Evolutionary conservation across 1,140 invertebrate species (phyloP), one percentile per base, ranked within the genome.

Genomic region (Eufriesea mexicana): DNA sequence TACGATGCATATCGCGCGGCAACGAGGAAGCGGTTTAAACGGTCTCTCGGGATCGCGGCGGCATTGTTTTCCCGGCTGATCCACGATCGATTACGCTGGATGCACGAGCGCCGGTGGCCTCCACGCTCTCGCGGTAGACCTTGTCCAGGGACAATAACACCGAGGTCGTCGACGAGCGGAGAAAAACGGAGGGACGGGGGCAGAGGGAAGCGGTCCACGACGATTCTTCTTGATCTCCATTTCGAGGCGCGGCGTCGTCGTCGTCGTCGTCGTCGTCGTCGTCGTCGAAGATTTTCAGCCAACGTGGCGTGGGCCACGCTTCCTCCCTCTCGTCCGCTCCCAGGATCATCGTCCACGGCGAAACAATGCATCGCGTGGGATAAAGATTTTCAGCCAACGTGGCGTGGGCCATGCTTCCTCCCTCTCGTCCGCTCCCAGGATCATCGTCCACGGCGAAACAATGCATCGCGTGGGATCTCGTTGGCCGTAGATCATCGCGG

Each of bases 141-240:
- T 84, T 86, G 68, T 84, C 59, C 59, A 83, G 85, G 91, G 89
- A 91, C 91, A 91, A 92, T 92, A 89, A 90, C 71, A 74, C 86
- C 87, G 70, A 74, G 86, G 67, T 78, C 78, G 79, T 78, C 70
- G 67, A 62, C 72, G 72, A 47, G 20, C 8, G 14, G 18, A 42
- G 45, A 59, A 74, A 25, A 28, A 67, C 20, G 18, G 45, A 7
- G 7, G 35, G 10, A 23, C 9, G 25, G 79, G 82, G 72, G 77
- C 85, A n/a, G n/a, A n/a, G n/a, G n/a, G 75, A 81, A 42, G 83
- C 84, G 67, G 86, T 89, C 79, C 64, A 14, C n/a, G 7, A 23
- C 71, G 77, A 51, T 10, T 16, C 66, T 55, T 49, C 57, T 68
- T 77, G 64, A 86, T 87, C 80, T 86, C 74, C 74, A 86, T 87